Conservation (phyloP, 1,140 invertebrate species). For the Lepidurus couesii region DNA sequence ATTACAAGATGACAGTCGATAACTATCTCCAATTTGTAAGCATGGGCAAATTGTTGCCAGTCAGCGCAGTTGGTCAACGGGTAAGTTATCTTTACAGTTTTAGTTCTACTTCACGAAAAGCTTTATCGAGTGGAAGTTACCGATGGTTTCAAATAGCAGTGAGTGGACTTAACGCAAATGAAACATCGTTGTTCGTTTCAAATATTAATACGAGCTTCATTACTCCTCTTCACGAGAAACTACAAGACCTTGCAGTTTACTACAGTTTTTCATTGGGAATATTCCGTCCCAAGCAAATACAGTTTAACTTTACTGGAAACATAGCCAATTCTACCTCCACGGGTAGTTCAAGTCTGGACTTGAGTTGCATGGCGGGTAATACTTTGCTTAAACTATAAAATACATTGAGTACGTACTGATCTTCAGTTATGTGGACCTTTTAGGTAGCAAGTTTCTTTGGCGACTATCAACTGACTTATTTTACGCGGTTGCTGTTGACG, state of each 20-base stretch:
- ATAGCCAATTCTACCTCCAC: too few relatives aligned
- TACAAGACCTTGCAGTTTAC: background rate
- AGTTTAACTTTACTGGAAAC: background rate
- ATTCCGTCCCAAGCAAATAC: background rate
- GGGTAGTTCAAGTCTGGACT: too few relatives aligned
- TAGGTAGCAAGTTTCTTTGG: too few relatives aligned
- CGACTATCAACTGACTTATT: too few relatives aligned
- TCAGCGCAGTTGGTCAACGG: background rate
- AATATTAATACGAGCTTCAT: background rate
- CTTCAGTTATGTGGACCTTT: too few relatives aligned
- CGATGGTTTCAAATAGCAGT: background rate
- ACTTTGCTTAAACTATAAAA: too few relatives aligned
- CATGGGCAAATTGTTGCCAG: background rate
- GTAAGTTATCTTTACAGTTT: background rate
- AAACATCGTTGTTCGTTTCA: background rate
- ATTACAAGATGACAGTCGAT: background rate
- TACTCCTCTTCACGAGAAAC: background rate
- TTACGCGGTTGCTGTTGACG: too few relatives aligned
- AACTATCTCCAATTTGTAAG: background rate
- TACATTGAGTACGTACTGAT: too few relatives aligned
- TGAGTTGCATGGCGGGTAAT: too few relatives aligned
- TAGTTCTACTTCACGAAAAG: background rate
- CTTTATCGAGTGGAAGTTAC: background rate
- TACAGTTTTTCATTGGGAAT: conserved; percentile 4
- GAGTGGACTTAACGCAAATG: background rate